phyloP scores from a whole-genome alignment of 2,797 vertebrate genomes.

The Artibeus lituratus region DNA sequence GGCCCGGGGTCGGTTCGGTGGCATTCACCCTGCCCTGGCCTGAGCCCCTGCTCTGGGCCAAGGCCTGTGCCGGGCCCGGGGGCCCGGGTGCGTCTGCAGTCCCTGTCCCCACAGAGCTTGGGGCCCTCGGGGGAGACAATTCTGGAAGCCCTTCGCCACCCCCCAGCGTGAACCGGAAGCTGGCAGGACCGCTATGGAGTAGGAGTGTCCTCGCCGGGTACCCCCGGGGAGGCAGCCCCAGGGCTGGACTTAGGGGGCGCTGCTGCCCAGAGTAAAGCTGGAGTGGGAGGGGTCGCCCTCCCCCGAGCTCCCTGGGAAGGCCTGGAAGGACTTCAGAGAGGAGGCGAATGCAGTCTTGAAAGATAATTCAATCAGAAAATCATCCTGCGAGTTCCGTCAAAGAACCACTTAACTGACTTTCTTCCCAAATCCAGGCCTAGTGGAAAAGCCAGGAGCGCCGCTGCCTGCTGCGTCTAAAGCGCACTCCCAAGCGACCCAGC shows the following conservation, averaged over 20 bases:
- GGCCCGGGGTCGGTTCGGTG: background rate
- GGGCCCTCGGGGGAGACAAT: background rate
- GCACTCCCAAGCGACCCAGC: background rate
- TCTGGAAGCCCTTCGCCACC: background rate
- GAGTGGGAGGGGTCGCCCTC: too few relatives aligned
- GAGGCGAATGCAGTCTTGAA: background rate
- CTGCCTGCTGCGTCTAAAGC: background rate
- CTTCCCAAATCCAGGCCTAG: constrained; percentile 7
- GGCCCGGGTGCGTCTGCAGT: background rate
- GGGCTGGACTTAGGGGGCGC: background rate
- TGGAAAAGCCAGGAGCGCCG: background rate
- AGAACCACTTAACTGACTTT: background rate
- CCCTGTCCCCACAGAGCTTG: background rate
- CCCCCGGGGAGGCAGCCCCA: background rate
- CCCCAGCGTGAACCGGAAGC: background rate
- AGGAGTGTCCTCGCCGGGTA: too few relatives aligned
- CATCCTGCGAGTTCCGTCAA: background rate
- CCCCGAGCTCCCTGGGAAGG: background rate
- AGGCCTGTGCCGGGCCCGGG: background rate
- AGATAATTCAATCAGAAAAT: background rate
- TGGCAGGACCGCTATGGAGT: background rate
- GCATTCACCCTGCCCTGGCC: background rate
- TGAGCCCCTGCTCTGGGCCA: background rate
- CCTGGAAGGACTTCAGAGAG: background rate
- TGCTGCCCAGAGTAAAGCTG: background rate